These are phyloP conservation scores for Otus sunia DNA, from an alignment of 2,113 vertebrate species.

Conservation along the genomic window DNA sequence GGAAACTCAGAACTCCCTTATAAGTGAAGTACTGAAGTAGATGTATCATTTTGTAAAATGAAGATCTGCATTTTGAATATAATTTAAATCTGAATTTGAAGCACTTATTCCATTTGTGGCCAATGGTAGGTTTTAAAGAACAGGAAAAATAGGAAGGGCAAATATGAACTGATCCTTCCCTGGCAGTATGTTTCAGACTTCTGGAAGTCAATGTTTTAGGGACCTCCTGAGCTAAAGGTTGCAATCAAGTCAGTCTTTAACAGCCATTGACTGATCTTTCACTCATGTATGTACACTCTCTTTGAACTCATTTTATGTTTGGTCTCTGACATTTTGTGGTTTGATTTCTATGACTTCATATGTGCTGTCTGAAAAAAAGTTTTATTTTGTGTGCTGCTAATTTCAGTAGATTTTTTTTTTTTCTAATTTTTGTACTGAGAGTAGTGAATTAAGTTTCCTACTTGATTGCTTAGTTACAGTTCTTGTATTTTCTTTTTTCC, in stretches of 20 bases:
- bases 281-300: not conserved
- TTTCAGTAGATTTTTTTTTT: not conserved
- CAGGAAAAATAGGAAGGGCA: not conserved
- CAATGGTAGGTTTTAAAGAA: not conserved
- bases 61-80: not conserved
- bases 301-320: constrained; percentile 3
- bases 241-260: not conserved
- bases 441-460: not conserved
- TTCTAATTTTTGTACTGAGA: not conserved
- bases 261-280: not conserved
- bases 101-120: not conserved
- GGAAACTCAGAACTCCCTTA: not conserved
- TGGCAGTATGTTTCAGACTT: not conserved
- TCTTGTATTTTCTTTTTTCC: not conserved
- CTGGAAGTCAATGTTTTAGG: constrained; percentile 13
- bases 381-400: not conserved
- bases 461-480: not conserved
- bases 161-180: not conserved
- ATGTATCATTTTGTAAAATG: not conserved
- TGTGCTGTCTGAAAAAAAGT: not conserved
- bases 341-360: not conserved
- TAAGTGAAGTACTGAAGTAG: not conserved
- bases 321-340: not conserved
- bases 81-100: not conserved
- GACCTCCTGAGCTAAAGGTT: not conserved